phyloP scores from a whole-genome alignment of 2,113 vertebrate species.

The Phaetusa simplex region DNA sequence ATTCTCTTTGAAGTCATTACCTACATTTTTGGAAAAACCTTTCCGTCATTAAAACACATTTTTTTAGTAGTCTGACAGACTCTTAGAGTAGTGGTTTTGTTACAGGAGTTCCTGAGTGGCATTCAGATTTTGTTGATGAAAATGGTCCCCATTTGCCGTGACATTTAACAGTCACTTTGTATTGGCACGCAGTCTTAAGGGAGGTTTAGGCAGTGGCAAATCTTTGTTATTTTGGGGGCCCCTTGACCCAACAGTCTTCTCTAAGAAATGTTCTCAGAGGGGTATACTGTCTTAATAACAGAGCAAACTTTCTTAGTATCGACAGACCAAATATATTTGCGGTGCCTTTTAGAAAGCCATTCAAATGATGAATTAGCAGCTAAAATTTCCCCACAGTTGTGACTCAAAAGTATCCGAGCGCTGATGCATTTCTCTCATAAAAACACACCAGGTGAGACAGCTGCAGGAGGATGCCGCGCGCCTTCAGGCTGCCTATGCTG shows the following conservation, averaged over 20 bases:
- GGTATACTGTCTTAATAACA: neutral
- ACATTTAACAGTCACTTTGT: neutral
- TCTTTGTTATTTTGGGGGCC: neutral
- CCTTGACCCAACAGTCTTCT: neutral
- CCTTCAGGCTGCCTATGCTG: constrained; percentile 95
- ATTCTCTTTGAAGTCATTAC: neutral
- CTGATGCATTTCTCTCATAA: neutral
- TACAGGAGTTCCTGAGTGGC: neutral
- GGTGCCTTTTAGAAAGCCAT: neutral
- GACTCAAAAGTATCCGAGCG: neutral
- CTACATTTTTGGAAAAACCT: neutral
- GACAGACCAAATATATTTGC: neutral
- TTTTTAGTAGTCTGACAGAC: neutral
- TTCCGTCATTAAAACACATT: neutral
- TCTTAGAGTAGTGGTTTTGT: neutral
- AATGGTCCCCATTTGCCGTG: neutral
- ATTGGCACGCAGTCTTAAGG: neutral
- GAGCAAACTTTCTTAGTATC: neutral
- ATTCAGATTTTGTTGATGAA: neutral
- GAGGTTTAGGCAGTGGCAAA: neutral
- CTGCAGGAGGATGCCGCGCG: constrained; percentile 95
- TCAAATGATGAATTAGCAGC: neutral
- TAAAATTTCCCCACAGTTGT: neutral
- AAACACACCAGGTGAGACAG: constrained; percentile 85
- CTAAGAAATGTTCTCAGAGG: neutral